Evolutionary conservation across 2,113 vertebrate genomes (phyloP).

Genomic region (Nematolebias whitei): DNA sequence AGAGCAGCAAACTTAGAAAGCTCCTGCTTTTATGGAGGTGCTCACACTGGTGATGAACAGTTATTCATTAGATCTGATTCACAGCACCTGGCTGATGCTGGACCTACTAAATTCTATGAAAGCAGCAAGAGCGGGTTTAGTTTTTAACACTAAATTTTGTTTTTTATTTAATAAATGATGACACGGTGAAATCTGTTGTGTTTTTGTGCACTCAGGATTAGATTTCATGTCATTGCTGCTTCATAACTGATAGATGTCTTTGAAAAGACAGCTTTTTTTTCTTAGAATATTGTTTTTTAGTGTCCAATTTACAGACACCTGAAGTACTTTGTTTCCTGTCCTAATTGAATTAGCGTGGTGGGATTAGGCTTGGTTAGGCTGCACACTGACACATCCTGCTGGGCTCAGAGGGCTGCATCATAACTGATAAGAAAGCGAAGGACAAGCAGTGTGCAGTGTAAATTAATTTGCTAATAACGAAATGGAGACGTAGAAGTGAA

Average conservation of each 20-base stretch:
- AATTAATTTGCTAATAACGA: conserved; percentile 77
- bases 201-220: too few relatives aligned
- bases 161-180: too few relatives aligned
- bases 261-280: conserved; percentile 51
- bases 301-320: conserved; percentile 31
- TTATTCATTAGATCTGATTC: too few relatives aligned
- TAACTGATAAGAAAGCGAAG: conserved; percentile 65
- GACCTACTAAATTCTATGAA: too few relatives aligned
- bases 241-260: conserved; percentile 53
- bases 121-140: too few relatives aligned
- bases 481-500: conserved; percentile 73
- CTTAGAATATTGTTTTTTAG: conserved; percentile 58
- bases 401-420: conserved; percentile 32
- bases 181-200: too few relatives aligned
- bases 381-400: conserved; percentile 30
- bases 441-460: conserved; percentile 73
- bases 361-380: conserved; percentile 50
- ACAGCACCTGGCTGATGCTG: too few relatives aligned
- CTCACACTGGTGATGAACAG: too few relatives aligned
- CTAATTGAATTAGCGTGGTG: conserved; percentile 50
- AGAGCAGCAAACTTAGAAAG: too few relatives aligned
- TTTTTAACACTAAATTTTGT: too few relatives aligned
- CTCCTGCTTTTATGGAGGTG: too few relatives aligned
- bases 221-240: neutral
- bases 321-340: conserved; percentile 48